These are phyloP conservation scores for Bedellia somnulentella DNA, from an alignment of 2,888 invertebrate species.

Conservation along the genomic window DNA sequence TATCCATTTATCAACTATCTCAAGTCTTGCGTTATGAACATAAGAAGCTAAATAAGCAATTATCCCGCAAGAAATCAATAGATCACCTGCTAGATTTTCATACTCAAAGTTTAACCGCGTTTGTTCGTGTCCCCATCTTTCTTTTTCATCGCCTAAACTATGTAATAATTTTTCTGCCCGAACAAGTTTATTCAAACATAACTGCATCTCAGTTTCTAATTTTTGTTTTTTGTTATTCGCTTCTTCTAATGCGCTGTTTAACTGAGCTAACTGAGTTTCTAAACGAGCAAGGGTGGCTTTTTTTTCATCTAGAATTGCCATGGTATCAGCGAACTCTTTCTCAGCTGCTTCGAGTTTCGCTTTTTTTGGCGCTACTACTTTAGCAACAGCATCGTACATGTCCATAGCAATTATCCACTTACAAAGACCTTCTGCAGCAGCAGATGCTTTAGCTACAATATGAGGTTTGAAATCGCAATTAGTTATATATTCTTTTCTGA, in stretches of 20 bases:
- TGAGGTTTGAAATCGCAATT: conserved; percentile 79
- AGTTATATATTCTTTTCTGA: conserved; percentile 73
- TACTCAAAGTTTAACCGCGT: conserved; percentile 72
- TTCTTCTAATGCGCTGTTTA: conserved; percentile 69
- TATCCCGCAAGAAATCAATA: conserved; percentile 83
- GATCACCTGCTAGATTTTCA: conserved; percentile 86
- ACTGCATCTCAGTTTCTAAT: conserved; percentile 72
- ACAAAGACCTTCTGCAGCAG: conserved; percentile 91
- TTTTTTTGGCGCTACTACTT: conserved; percentile 84
- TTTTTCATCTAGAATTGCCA: conserved; percentile 84
- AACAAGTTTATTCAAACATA: conserved; percentile 81
- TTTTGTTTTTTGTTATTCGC: conserved; percentile 68
- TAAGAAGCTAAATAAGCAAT: conserved; percentile 90
- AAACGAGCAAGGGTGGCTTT: conserved; percentile 74
- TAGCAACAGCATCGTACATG: conserved; percentile 82
- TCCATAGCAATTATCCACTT: conserved; percentile 92
- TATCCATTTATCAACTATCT: conserved; percentile 72
- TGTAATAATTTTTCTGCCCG: conserved; percentile 87
- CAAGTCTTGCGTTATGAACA: conserved; percentile 67
- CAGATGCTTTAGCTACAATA: conserved; percentile 84
- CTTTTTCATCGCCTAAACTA: conserved; percentile 86
- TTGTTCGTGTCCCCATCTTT: conserved; percentile 80
- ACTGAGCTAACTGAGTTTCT: conserved; percentile 73
- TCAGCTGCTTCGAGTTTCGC: conserved; percentile 80
- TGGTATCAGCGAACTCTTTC: conserved; percentile 76